Percentiles rank a stretch among this genome's conserved stretches.
phyloP scores from a whole-genome alignment of 2,797 vertebrate genomes.

The Cichlasoma orientale region DNA sequence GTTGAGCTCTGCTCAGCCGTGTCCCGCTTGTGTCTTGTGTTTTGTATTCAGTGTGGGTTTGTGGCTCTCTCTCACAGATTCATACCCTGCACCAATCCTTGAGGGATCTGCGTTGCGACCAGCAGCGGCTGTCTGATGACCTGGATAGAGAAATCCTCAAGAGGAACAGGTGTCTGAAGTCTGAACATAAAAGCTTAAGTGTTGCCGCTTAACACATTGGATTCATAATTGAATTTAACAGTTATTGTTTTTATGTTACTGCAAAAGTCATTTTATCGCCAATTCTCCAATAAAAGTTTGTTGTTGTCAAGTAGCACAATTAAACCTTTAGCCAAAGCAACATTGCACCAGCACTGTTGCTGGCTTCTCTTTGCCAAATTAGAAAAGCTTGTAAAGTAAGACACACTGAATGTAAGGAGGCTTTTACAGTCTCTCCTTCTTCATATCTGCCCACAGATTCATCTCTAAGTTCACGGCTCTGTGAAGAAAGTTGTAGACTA shows the following conservation, averaged over 20 bases:
- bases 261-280: background rate
- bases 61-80: slow-evolving; percentile 74
- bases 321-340: background rate
- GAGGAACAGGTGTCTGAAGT: slow-evolving; percentile 86
- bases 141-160: slow-evolving; percentile 87
- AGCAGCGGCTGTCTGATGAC: slow-evolving; percentile 87
- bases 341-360: background rate
- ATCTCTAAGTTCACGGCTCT: background rate
- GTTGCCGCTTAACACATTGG: background rate
- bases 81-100: slow-evolving; percentile 90
- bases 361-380: background rate
- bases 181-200: background rate
- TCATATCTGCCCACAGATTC: background rate
- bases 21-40: background rate
- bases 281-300: background rate
- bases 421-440: background rate
- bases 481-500: background rate
- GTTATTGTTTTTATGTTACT: background rate
- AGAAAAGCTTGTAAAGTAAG: background rate
- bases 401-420: background rate
- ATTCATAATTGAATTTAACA: background rate
- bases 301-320: background rate
- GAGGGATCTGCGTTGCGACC: slow-evolving; percentile 88
- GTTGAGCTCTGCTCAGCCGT: background rate
- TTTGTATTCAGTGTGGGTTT: slow-evolving; percentile 2